These are phyloP conservation scores for Ctenochaetus hawaiiensis DNA, from an alignment of 2,797 vertebrate species.

Conservation along the genomic window DNA sequence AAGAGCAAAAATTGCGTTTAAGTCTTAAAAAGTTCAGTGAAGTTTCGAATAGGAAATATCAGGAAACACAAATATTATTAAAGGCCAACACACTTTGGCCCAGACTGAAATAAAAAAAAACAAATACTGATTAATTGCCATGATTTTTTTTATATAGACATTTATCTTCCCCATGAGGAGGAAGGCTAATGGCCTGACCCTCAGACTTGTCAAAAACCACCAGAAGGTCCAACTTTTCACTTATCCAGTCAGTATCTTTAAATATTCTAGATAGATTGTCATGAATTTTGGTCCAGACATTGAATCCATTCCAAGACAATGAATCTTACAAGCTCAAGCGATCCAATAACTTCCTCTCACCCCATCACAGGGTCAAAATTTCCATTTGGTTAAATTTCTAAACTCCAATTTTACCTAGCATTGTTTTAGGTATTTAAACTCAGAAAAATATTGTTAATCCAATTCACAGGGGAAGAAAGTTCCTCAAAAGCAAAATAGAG, in stretches of 20 bases:
- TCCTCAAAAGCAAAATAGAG: neutral
- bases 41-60: too few relatives aligned
- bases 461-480: neutral
- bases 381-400: neutral
- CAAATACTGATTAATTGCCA: neutral
- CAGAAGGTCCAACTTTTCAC: neutral
- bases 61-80: neutral
- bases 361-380: neutral
- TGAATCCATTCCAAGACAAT: neutral
- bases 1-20: neutral
- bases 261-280: neutral
- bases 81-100: neutral
- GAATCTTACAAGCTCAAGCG: neutral
- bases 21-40: too few relatives aligned
- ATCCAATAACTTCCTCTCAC: neutral
- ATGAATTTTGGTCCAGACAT: neutral
- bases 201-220: neutral
- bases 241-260: neutral
- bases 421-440: neutral
- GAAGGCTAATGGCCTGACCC: neutral
- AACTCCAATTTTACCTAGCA: too few relatives aligned
- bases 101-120: too few relatives aligned
- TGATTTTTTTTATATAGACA: neutral
- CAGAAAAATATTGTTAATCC: too few relatives aligned
- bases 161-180: neutral